Evolutionary conservation across 1,140 invertebrate genomes (phyloP).

Genomic region (Bombus vancouverensis): DNA sequence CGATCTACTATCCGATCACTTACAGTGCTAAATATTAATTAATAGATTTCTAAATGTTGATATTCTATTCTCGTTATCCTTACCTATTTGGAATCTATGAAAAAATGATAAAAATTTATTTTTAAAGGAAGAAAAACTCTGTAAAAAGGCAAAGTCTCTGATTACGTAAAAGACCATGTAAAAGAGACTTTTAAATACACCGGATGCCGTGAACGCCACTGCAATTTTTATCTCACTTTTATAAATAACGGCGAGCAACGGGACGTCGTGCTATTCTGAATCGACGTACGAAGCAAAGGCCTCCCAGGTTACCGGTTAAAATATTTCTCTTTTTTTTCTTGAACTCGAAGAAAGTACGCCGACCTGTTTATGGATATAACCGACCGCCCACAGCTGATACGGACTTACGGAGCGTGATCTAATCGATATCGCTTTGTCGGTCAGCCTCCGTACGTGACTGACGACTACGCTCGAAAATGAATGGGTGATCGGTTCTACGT

Average conservation of each 20-base stretch:
- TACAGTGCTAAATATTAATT: neutral
- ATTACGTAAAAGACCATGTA: neutral
- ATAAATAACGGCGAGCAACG: constrained; percentile 8
- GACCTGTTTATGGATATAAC: constrained; percentile 36
- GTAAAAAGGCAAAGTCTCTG: neutral
- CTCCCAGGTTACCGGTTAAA: neutral
- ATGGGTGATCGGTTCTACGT: constrained; percentile 52
- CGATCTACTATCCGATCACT: neutral
- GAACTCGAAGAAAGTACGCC: constrained; percentile 14
- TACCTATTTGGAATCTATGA: neutral
- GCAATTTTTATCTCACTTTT: neutral
- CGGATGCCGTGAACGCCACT: neutral
- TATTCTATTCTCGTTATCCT: neutral
- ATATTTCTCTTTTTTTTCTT: constrained; percentile 14
- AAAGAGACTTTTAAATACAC: neutral
- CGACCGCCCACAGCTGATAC: constrained; percentile 12
- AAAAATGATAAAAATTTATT: neutral
- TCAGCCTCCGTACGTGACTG: constrained; percentile 1
- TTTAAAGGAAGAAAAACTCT: no score
- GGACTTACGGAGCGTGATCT: constrained; percentile 11
- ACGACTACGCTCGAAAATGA: constrained; percentile 36
- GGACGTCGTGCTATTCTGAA: neutral
- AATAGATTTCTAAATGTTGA: neutral
- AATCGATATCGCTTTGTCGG: constrained; percentile 47
- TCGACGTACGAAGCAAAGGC: neutral